Evolutionary conservation across 2,113 vertebrate species (phyloP).

Genomic region (Poeciliopsis retropinna): DNA sequence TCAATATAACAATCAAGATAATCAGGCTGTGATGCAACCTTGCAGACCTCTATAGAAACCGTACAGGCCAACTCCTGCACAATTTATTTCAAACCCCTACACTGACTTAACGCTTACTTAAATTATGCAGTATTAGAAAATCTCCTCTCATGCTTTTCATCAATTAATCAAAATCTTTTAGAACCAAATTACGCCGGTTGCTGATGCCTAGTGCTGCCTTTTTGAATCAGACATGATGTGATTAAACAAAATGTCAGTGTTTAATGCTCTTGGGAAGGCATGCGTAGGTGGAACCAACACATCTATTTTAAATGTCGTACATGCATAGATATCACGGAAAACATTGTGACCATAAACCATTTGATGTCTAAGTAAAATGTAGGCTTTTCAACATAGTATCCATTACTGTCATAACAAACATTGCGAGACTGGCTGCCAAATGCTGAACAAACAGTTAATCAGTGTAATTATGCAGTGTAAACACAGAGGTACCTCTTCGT

Average conservation of each 20-base stretch:
- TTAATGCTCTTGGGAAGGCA: background rate
- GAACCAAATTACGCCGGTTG: no score
- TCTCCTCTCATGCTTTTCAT: no score
- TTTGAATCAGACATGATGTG: no score
- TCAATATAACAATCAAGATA: no score
- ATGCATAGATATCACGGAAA: background rate
- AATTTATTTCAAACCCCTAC: no score
- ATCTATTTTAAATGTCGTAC: background rate
- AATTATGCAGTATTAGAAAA: no score
- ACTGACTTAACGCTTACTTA: no score
- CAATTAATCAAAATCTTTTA: no score
- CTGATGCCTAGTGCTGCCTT: no score
- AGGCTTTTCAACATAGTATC: background rate
- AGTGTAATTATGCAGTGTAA: slow-evolving; percentile 11
- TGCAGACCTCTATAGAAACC: no score
- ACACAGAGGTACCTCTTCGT: background rate
- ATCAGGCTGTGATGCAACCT: no score
- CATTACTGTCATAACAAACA: slow-evolving; percentile 13
- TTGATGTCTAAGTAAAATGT: background rate
- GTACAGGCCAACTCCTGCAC: no score
- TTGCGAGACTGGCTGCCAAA: background rate
- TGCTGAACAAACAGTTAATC: slow-evolving; percentile 5
- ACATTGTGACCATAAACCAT: background rate
- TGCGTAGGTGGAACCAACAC: background rate
- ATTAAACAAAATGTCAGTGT: background rate